Base-by-base conservation (phyloP, 2,888 invertebrate species). In the Drosophila mayaguana region DNA sequence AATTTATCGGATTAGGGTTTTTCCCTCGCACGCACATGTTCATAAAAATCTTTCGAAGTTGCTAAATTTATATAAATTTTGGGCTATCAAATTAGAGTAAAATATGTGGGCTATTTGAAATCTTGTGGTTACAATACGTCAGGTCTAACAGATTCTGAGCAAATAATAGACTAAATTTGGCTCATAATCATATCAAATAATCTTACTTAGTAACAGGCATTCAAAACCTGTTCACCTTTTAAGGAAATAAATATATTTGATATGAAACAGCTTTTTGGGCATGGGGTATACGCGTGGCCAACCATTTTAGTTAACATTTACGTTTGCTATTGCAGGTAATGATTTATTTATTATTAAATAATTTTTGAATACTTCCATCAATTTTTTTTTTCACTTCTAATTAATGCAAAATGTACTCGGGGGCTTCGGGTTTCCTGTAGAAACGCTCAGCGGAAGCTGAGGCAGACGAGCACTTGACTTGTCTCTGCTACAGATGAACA, bases 371-470 rank as follows among this genome's bases (percentile, higher is more conserved):
- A 64, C 65, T 74, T 73, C 81, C 74, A 89, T 84, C 71, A 89
- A 59, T 87, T 73, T 76, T 66, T 76, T 66, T 54, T 25, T 18
- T 22, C 53, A 63, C 61, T 63, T 74, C 32, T 75, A 85, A 85
- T 83, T 76, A 75, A 85, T 85, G 69, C 88, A 78, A 73, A 89
- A 62, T 75, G 61, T 63, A 72, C 42, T 42, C 18, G 18, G 54
- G 62, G 64, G 64, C 57, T 51, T 75, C 74, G 74, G 70, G 88
- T 79, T 84, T 84, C 84, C 84, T 88, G 89, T 80, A 68, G 55
- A n/a, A 22, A 40, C 55, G 68, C 38, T 83, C 72, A 64, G 72
- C 84, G 89, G 84, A 85, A 85, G 89, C 69, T 86, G 73, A 72
- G 48, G 71, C 68, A 67, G 82, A 84, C 88, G 70, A 67, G 63